These are phyloP conservation scores for Chunga burmeisteri DNA, from an alignment of 2,113 vertebrate species.

Conservation along the genomic window DNA sequence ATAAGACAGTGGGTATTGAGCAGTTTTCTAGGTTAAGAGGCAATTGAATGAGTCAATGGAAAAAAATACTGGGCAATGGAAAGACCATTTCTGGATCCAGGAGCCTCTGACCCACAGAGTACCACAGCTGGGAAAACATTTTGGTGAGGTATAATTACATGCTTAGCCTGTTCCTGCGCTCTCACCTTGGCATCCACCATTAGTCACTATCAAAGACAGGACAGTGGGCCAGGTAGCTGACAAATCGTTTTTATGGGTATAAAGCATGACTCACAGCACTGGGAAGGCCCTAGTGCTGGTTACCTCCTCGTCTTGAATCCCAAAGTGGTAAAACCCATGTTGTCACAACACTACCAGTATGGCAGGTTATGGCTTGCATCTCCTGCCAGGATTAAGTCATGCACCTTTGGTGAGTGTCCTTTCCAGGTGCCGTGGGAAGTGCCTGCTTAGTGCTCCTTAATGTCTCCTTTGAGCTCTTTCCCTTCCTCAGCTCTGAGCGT, in stretches of 20 bases:
- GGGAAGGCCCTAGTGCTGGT: neutral
- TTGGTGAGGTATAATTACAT: neutral
- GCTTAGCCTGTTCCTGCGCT: neutral
- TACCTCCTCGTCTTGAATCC: neutral
- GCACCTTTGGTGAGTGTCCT: neutral
- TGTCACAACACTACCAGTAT: neutral
- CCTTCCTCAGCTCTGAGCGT: neutral
- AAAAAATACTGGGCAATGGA: neutral
- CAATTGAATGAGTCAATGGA: neutral
- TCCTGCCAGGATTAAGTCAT: neutral
- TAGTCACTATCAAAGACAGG: constrained; percentile 21
- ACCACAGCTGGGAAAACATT: neutral
- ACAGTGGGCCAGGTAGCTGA: constrained; percentile 20
- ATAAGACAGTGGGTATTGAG: neutral
- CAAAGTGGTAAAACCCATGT: neutral
- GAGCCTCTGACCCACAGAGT: neutral
- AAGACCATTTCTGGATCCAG: neutral
- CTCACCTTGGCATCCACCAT: neutral
- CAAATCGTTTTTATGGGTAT: neutral
- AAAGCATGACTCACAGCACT: neutral
- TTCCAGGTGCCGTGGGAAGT: neutral
- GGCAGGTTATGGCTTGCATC: neutral
- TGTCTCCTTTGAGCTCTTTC: neutral
- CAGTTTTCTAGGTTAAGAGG: neutral
- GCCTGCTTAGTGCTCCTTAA: neutral